These are phyloP conservation scores for Coluber constrictor DNA, from an alignment of 2,797 vertebrate species.

Conservation along the genomic window DNA sequence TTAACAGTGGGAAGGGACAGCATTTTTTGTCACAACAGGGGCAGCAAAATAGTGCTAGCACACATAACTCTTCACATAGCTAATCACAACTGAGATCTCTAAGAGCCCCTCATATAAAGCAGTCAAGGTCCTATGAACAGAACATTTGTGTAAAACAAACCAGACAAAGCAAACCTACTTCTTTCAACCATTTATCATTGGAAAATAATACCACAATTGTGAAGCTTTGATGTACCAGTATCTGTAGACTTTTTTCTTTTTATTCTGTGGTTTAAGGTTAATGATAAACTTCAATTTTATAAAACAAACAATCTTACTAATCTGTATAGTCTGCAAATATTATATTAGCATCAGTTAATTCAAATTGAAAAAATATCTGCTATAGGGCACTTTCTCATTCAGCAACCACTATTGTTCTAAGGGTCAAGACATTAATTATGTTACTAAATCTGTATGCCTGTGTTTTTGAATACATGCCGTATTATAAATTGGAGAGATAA, in stretches of 20 bases:
- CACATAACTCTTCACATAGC: background rate
- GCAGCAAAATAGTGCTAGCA: background rate
- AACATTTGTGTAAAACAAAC: slow-evolving; percentile 48
- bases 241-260: slow-evolving; percentile 5
- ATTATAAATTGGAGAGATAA: background rate
- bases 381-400: background rate
- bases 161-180: slow-evolving; percentile 33
- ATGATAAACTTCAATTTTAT: background rate
- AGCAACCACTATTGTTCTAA: background rate
- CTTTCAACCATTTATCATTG: slow-evolving; percentile 29
- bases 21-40: background rate
- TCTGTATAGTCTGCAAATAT: background rate
- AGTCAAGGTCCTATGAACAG: slow-evolving; percentile 12
- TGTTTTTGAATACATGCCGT: background rate
- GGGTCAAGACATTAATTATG: background rate
- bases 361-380: background rate
- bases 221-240: slow-evolving; percentile 7
- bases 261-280: background rate
- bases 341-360: background rate
- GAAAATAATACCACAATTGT: slow-evolving; percentile 8
- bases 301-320: slow-evolving; percentile 2
- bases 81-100: background rate
- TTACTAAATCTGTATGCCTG: background rate
- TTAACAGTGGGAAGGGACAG: background rate
- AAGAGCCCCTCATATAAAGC: background rate